These are phyloP conservation scores for Aethes cnicana DNA, from an alignment of 2,888 invertebrate genomes.

Conservation along the genomic window DNA sequence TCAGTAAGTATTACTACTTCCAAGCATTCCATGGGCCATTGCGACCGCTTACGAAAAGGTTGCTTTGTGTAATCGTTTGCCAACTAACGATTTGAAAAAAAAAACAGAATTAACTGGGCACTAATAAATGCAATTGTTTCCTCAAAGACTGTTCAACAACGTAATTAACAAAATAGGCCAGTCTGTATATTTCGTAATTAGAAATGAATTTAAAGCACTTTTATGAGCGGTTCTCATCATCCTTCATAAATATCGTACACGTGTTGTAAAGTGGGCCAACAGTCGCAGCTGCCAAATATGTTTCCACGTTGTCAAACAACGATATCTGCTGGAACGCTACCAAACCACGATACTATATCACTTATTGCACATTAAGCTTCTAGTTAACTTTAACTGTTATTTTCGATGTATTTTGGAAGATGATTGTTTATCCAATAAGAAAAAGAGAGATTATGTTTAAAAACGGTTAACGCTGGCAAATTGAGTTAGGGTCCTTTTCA, in stretches of 20 bases:
- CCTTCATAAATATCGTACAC: slow-evolving; percentile 40
- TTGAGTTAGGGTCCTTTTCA: no score
- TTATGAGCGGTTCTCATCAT: slow-evolving; percentile 23
- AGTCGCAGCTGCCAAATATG: slow-evolving; percentile 59
- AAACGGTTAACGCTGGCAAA: no score
- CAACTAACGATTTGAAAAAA: no score
- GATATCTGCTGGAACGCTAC: slow-evolving; percentile 33
- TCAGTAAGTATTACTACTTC: no score
- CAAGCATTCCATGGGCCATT: no score
- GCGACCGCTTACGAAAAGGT: no score
- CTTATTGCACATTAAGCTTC: slow-evolving; percentile 11
- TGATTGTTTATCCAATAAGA: background rate
- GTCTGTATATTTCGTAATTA: slow-evolving; percentile 20
- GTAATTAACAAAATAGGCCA: background rate
- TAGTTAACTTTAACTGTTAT: background rate
- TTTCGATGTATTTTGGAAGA: background rate
- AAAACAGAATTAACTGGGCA: no score
- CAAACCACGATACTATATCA: slow-evolving; percentile 20
- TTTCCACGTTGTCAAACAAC: slow-evolving; percentile 43
- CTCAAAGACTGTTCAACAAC: no score
- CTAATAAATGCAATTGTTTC: no score
- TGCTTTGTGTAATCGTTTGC: no score
- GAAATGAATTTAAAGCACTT: slow-evolving; percentile 24
- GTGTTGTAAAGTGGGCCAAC: slow-evolving; percentile 57
- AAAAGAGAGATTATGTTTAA: no score